Base-by-base conservation (phyloP, 2,113 vertebrate genomes). In the Oncorhynchus keta region DNA sequence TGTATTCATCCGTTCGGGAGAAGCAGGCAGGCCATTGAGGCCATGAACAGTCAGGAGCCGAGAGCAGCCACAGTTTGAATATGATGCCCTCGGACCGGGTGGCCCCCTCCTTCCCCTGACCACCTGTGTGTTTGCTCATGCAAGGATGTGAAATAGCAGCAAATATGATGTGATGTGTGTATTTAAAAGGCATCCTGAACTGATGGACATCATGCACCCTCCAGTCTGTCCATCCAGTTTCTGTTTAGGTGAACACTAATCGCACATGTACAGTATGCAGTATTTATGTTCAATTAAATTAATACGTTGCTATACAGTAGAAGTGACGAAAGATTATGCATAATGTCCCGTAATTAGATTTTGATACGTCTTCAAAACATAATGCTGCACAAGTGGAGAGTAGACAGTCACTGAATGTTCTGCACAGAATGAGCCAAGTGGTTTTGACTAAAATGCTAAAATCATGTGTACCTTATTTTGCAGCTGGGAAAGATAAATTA, bases 61-160 rank as follows among this genome's bases (percentile, higher is more conserved):
- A 78, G 20, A 62, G 59, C 91, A 88, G 89, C 86, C 90, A 88
- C 90, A 89, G 91, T 86, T 92, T 87, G 87, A 45, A 90, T 84
- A 90, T 57, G 84, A 85, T 88, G 87, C 85, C 85, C 88, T 88
- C 39, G 9, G 39, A 45, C 9, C 9, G 39, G 39, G 39, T 45
- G 39, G 85, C 86, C 87, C 84, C 81, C 74, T 76, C 51, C 76
- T 82, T 70, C 81, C 82, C 86, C 79, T 81, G 83, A 81, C 85
- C 79, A 81, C 82, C 80, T 35, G 84, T 82, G 85, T 92, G 88
- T 92, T 92, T 91, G 86, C 87, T 89, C 78, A 86, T 83, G 89
- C 72, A 70, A 74, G 85, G 86, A 88, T 87, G 84, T 88, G 80
- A 90, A 89, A 90, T 84, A 79, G 84, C 85, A 82, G 84, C 85